Evolutionary conservation across 2,113 vertebrate species (phyloP).

Genomic region (Vidua macroura): DNA sequence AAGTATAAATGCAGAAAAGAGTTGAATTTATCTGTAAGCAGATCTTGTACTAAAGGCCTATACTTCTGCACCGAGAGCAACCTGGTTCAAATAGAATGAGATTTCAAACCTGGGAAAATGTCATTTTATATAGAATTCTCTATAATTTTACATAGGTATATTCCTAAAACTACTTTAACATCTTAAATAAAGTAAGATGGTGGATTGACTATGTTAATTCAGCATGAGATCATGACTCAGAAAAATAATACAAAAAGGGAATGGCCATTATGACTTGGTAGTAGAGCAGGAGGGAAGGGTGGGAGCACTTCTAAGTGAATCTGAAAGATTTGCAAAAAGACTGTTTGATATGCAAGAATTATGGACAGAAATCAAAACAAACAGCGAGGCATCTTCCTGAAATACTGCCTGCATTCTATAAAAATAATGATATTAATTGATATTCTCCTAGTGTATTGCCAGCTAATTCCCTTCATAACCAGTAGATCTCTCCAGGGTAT

Average conservation of each 20-base stretch:
- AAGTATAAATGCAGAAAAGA: not conserved
- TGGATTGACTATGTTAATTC: not conserved
- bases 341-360: not conserved
- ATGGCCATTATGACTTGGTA: not conserved
- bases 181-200: not conserved
- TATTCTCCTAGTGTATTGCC: not conserved
- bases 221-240: not conserved
- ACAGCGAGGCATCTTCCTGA: not conserved
- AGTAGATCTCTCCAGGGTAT: not conserved
- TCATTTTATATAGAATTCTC: not conserved
- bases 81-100: not conserved
- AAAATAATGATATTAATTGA: not conserved
- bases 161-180: not conserved
- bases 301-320: not conserved
- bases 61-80: not conserved
- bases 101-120: not conserved
- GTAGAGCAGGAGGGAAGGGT: not conserved
- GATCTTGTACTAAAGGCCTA: not conserved
- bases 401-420: not conserved
- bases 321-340: not conserved
- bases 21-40: not conserved
- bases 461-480: not conserved
- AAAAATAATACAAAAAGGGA: not conserved
- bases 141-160: not conserved
- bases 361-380: not conserved